Percentiles rank a stretch among this genome's conserved stretches.
These are phyloP conservation scores for Hydractinia echinata DNA, from an alignment of 30 jellyfish, hydroid and myxozoan species.

Conservation along the genomic window DNA sequence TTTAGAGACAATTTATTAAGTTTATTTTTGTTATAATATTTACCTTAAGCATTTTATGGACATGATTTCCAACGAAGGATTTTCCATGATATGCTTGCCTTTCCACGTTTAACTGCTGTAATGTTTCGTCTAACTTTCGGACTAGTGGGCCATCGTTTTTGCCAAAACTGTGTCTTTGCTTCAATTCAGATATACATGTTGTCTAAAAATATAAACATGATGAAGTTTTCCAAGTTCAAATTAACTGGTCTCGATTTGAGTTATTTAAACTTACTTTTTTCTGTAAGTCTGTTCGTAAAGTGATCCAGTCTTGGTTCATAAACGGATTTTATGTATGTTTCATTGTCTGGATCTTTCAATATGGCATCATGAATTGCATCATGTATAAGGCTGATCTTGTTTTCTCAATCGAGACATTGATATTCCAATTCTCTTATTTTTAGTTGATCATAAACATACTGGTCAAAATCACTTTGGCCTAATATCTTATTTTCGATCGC, in stretches of 20 bases:
- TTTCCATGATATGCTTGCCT: neutral
- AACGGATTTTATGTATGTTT: constrained; percentile 2
- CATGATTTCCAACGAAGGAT: constrained; percentile 23
- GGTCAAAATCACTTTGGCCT: constrained; percentile 24
- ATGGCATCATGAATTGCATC: constrained; percentile 3
- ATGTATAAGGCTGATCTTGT: constrained; percentile 1
- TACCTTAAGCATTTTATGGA: neutral
- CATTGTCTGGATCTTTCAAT: constrained; percentile 25
- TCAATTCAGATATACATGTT: neutral
- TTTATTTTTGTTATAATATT: neutral
- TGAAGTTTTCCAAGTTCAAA: neutral
- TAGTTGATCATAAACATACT: neutral
- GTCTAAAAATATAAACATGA: neutral
- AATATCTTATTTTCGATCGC: too few relatives aligned
- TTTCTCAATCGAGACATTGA: constrained; percentile 12
- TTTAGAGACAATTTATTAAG: too few relatives aligned
- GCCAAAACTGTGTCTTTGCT: neutral
- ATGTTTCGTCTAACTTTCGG: constrained; percentile 8
- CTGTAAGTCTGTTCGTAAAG: constrained; percentile 1
- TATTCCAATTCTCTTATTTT: neutral
- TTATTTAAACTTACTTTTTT: too few relatives aligned
- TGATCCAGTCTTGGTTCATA: constrained; percentile 19
- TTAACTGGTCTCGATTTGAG: neutral
- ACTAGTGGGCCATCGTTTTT: constrained; percentile 1
- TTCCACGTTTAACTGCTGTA: neutral